Evolutionary conservation across 2,113 vertebrate genomes (phyloP).

Genomic region (Dicaeum eximium): DNA sequence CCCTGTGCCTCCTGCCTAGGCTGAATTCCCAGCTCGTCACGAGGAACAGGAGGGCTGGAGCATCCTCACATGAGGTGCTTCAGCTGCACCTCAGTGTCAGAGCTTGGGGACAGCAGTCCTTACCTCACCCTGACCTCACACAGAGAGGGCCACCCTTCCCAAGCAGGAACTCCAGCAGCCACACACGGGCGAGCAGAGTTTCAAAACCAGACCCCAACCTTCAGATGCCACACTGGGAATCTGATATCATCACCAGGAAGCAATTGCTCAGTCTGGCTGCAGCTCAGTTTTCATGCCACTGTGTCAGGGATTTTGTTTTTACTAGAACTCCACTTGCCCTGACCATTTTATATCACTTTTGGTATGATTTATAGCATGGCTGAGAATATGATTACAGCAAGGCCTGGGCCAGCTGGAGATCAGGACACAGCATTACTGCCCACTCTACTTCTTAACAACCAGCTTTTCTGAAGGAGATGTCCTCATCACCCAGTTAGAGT

Average conservation of each 20-base stretch:
- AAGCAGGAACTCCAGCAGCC: not conserved
- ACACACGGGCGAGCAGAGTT: not conserved
- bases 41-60: not conserved
- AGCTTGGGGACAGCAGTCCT: not conserved
- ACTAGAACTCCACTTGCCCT: not conserved
- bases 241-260: not conserved
- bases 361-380: constrained; percentile 7
- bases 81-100: not conserved
- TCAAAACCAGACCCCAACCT: not conserved
- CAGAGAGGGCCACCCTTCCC: not conserved
- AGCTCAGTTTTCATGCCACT: not conserved
- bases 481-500: not conserved
- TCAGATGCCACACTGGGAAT: not conserved
- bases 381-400: not conserved
- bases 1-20: accelerated
- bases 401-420: not conserved
- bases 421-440: not conserved
- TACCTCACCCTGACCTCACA: accelerated
- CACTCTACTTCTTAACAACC: not conserved
- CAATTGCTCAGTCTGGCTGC: not conserved
- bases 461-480: not conserved
- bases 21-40: not conserved
- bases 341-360: not conserved
- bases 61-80: not conserved
- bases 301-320: not conserved